A percentile compares a stretch with the other conserved stretches of the same genome.
Conservation (phyloP, 2,797 vertebrate species). For the Natrix natrix region DNA sequence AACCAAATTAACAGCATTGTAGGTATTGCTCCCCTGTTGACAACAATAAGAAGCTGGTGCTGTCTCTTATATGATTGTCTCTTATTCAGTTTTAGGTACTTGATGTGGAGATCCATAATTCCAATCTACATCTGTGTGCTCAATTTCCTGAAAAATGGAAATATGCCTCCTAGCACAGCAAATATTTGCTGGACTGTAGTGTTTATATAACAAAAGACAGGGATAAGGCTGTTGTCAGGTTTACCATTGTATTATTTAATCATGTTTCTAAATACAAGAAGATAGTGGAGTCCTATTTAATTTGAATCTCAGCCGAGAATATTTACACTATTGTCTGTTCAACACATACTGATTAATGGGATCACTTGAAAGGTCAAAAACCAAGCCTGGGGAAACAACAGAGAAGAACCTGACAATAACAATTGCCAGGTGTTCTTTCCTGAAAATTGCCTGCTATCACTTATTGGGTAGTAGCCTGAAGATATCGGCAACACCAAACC, state of each 20-base stretch:
- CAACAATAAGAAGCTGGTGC: background rate
- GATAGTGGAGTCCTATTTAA: conserved; percentile 55
- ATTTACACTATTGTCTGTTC: conserved; percentile 38
- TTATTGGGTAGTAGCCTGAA: conserved; percentile 46
- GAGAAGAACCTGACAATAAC: conserved; percentile 52
- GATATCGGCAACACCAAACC: conserved; percentile 40
- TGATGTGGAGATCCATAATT: background rate
- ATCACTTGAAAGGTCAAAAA: conserved; percentile 54
- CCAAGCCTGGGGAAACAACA: conserved; percentile 42
- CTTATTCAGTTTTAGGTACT: background rate
- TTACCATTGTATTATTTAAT: conserved; percentile 44
- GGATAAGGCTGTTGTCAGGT: background rate
- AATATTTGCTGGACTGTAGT: background rate
- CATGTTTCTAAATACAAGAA: conserved; percentile 50
- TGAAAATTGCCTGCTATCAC: conserved; percentile 37
- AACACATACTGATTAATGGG: conserved; percentile 53
- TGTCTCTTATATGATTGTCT: background rate
- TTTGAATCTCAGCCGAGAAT: conserved; percentile 38
- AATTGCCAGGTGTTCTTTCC: conserved; percentile 44
- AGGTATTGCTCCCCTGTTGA: too few species aligned
- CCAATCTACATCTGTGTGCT: background rate
- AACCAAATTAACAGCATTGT: background rate
- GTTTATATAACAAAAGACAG: background rate
- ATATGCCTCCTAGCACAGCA: background rate
- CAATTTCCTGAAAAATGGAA: background rate